Conservation (phyloP, 2,797 vertebrate genomes). For the Neostethus bicornis region DNA sequence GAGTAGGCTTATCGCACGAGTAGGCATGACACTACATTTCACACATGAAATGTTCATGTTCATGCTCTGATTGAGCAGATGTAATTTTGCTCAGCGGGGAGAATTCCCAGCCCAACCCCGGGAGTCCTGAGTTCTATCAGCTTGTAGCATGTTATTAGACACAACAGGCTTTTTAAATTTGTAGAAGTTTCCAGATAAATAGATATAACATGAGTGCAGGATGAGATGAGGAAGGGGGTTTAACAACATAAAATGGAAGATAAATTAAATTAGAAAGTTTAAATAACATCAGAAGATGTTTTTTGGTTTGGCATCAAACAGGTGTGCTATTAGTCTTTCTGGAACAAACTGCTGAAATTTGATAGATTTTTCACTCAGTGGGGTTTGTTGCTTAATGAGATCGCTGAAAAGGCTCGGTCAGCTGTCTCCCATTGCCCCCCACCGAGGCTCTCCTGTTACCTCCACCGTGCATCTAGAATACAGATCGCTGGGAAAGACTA, state of each 20-base stretch:
- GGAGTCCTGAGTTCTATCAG: conserved; percentile 36
- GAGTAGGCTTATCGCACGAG: conserved; percentile 4
- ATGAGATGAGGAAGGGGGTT: conserved; percentile 9
- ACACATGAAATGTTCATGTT: conserved; percentile 43
- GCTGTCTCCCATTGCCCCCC: conserved; percentile 28
- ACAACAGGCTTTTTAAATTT: conserved; percentile 26
- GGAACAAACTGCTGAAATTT: conserved; percentile 63
- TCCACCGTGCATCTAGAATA: conserved; percentile 24
- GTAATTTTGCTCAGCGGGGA: conserved; percentile 46
- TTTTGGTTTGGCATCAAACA: conserved; percentile 50
- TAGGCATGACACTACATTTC: conserved; percentile 9
- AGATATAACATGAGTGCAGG: conserved; percentile 14
- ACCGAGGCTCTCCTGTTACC: conserved; percentile 29
- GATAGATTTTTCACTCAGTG: conserved; percentile 63
- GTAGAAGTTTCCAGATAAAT: too few species aligned
- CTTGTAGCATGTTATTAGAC: conserved; percentile 28
- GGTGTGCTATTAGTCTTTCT: conserved; percentile 54
- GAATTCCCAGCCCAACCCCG: conserved; percentile 13
- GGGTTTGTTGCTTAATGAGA: conserved; percentile 70
- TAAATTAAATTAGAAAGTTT: too few species aligned
- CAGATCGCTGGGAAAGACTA: conserved; percentile 38
- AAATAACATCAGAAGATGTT: conserved; percentile 43
- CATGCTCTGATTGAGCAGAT: conserved; percentile 30
- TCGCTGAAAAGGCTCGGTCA: conserved; percentile 36
- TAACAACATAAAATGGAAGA: conserved; percentile 30